Evolutionary conservation across 2,113 vertebrate genomes (phyloP).

Genomic region (Antechinus stuartii): DNA sequence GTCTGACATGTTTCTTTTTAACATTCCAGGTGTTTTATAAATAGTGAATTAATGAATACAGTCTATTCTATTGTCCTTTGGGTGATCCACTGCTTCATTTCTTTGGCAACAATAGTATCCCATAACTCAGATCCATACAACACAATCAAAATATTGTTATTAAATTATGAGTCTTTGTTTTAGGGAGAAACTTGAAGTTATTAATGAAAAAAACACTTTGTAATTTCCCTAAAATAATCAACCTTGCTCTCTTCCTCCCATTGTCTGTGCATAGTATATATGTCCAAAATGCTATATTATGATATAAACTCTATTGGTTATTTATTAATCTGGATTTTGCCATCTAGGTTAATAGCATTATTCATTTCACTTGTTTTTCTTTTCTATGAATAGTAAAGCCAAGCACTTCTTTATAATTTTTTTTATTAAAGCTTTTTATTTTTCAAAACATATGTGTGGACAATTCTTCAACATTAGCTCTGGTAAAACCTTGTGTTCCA

Average conservation of each 20-base stretch:
- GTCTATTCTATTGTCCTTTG: too few relatives aligned
- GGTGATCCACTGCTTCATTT: too few relatives aligned
- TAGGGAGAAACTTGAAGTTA: neutral
- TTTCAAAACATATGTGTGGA: too few relatives aligned
- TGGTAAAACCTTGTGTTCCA: too few relatives aligned
- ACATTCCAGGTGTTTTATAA: too few relatives aligned
- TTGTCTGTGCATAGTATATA: neutral
- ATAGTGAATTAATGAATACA: too few relatives aligned
- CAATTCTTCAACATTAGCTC: too few relatives aligned
- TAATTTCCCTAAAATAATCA: neutral
- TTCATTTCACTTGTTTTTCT: neutral
- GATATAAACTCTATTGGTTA: neutral
- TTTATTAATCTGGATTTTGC: neutral
- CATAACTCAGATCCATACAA: too few relatives aligned
- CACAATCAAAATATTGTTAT: too few relatives aligned
- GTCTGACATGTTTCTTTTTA: too few relatives aligned
- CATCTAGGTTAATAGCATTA: neutral
- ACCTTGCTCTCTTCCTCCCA: neutral
- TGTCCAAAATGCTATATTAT: neutral
- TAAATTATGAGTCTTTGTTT: neutral
- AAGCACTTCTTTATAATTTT: neutral
- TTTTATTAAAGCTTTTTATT: too few relatives aligned
- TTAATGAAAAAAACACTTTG: neutral
- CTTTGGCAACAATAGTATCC: too few relatives aligned
- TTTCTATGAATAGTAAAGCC: neutral